Percentiles rank a stretch among this genome's conserved stretches.
Conservation (phyloP, 2,797 vertebrate species). For the Hydrophis major region DNA sequence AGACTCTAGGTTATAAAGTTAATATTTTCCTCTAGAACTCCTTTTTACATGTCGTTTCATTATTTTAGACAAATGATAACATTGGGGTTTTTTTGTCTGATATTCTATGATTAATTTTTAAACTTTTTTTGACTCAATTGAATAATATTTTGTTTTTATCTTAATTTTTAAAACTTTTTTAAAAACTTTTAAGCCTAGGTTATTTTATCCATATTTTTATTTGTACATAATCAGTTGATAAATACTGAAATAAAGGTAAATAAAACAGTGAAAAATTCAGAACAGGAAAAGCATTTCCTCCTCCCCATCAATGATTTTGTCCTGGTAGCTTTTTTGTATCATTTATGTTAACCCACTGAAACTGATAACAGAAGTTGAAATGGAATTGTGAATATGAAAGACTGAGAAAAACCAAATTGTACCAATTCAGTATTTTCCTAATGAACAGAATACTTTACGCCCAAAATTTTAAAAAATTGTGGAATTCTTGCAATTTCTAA, state of each 20-base stretch:
- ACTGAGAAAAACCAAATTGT: neutral
- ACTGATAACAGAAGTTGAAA: neutral
- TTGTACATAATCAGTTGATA: neutral
- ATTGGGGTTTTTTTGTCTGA: neutral
- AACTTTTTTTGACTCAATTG: neutral
- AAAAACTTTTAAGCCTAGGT: neutral
- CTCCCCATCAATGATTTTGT: neutral
- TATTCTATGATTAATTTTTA: neutral
- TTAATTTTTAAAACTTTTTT: neutral
- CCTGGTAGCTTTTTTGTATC: neutral
- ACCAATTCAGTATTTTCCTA: neutral
- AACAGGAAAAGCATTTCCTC: neutral
- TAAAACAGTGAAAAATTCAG: neutral
- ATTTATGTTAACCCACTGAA: neutral
- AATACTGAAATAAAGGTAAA: neutral
- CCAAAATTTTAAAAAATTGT: neutral
- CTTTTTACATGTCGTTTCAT: neutral
- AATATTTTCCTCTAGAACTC: neutral
- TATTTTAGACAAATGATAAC: neutral
- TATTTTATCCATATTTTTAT: neutral
- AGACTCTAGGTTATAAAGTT: neutral
- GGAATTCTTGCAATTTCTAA: neutral
- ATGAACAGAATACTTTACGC: neutral
- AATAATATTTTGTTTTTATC: neutral
- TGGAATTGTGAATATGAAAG: neutral